phyloP scores from a whole-genome alignment of 2,888 invertebrate species.

The Laspeyria flexula region DNA sequence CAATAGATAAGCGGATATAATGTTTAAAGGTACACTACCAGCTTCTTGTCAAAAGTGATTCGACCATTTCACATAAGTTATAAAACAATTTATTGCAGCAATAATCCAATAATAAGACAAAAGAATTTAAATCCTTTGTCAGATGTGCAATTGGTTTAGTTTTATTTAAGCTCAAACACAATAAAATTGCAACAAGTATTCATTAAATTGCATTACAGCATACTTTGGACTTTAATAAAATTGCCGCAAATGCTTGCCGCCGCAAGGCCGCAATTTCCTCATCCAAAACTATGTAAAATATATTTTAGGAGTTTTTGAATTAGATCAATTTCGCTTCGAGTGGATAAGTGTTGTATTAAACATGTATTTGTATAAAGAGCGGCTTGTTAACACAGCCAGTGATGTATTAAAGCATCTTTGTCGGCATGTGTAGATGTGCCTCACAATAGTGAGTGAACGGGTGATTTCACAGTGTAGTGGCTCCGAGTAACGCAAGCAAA shows the following conservation, averaged over 20 bases:
- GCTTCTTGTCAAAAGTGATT: too few relatives aligned
- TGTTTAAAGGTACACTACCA: too few relatives aligned
- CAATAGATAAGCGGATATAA: too few relatives aligned
- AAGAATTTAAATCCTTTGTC: not conserved
- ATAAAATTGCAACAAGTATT: not conserved
- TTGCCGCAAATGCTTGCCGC: slow-evolving; percentile 11
- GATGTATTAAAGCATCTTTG: slow-evolving; percentile 55
- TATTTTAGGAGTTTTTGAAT: slow-evolving; percentile 19
- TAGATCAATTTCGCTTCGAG: slow-evolving; percentile 45
- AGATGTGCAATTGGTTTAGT: not conserved
- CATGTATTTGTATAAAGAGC: slow-evolving; percentile 37
- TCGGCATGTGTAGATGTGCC: slow-evolving; percentile 58
- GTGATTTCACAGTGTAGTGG: slow-evolving; percentile 79
- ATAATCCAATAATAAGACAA: not conserved
- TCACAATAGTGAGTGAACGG: slow-evolving; percentile 56
- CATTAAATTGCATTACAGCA: slow-evolving; percentile 15
- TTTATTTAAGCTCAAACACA: not conserved
- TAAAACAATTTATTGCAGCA: not conserved
- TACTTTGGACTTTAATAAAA: slow-evolving; percentile 16
- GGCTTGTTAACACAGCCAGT: slow-evolving; percentile 35
- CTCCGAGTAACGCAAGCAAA: slow-evolving; percentile 56
- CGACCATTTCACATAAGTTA: too few relatives aligned
- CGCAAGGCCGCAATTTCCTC: slow-evolving; percentile 15
- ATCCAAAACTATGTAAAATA: slow-evolving; percentile 30
- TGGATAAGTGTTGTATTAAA: slow-evolving; percentile 61